Conservation (phyloP, 2,888 invertebrate genomes). For the Oxyteleia sp. region DNA sequence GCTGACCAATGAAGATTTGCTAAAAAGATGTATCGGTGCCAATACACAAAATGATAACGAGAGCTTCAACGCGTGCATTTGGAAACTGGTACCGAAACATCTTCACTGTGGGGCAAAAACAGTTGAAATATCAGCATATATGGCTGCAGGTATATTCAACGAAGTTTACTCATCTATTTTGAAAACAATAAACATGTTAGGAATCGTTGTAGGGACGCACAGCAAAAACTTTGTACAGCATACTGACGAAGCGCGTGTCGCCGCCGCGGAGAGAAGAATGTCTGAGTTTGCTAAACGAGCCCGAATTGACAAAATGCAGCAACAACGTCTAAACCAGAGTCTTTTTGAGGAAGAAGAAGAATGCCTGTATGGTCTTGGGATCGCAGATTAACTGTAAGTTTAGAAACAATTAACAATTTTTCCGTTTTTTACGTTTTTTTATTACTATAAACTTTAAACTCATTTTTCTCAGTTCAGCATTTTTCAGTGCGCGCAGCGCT, state of each 20-base stretch:
- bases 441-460: slow-evolving; percentile 19
- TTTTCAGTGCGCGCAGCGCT: slow-evolving; percentile 3
- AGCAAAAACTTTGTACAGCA: neutral
- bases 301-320: slow-evolving; percentile 1
- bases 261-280: slow-evolving; percentile 6
- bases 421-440: neutral
- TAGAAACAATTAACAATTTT: neutral
- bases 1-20: slow-evolving; percentile 15
- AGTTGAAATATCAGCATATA: slow-evolving; percentile 19
- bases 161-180: slow-evolving; percentile 13
- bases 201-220: slow-evolving; percentile 3
- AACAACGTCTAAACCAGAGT: slow-evolving; percentile 1
- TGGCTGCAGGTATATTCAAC: slow-evolving; percentile 20
- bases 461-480: slow-evolving; percentile 21
- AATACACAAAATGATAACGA: slow-evolving; percentile 33
- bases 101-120: slow-evolving; percentile 26
- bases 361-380: slow-evolving; percentile 18
- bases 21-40: neutral
- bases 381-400: slow-evolving; percentile 24
- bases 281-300: slow-evolving; percentile 7
- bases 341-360: slow-evolving; percentile 22
- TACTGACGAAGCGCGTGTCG: slow-evolving; percentile 1
- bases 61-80: slow-evolving; percentile 29
- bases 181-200: slow-evolving; percentile 13
- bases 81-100: slow-evolving; percentile 25